Evolutionary conservation across 2,797 vertebrate genomes (phyloP).

Genomic region (Catamblyrhynchus diadema): DNA sequence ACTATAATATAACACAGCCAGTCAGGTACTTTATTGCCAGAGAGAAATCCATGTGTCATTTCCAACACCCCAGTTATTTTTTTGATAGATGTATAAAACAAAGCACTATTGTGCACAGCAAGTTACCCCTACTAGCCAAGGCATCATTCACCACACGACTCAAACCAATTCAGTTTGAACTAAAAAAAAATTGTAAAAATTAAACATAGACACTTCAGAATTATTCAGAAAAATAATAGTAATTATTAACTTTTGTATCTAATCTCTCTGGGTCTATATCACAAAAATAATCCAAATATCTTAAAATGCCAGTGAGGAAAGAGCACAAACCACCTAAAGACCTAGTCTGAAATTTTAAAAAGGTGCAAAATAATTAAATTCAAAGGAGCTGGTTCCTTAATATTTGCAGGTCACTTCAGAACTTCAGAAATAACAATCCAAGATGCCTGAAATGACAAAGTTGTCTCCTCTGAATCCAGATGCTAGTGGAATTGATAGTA

Average conservation of each 20-base stretch:
- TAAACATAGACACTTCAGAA: background rate
- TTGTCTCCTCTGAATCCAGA: background rate
- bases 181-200: background rate
- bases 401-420: background rate
- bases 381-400: background rate
- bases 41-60: conserved; percentile 48
- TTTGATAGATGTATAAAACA: conserved; percentile 52
- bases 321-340: background rate
- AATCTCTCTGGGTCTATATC: background rate
- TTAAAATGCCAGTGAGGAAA: background rate
- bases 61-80: conserved; percentile 44
- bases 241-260: background rate
- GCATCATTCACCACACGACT: background rate
- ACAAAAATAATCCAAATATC: background rate
- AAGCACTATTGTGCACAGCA: background rate
- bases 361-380: background rate
- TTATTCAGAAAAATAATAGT: background rate
- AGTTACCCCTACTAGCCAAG: background rate
- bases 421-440: background rate
- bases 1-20: conserved; percentile 32
- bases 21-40: conserved; percentile 44
- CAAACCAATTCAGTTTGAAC: background rate
- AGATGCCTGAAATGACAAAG: background rate
- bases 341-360: background rate
- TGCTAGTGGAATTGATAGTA: background rate